Conservation (phyloP, 2,888 invertebrate species). For the Sturmia bella region DNA sequence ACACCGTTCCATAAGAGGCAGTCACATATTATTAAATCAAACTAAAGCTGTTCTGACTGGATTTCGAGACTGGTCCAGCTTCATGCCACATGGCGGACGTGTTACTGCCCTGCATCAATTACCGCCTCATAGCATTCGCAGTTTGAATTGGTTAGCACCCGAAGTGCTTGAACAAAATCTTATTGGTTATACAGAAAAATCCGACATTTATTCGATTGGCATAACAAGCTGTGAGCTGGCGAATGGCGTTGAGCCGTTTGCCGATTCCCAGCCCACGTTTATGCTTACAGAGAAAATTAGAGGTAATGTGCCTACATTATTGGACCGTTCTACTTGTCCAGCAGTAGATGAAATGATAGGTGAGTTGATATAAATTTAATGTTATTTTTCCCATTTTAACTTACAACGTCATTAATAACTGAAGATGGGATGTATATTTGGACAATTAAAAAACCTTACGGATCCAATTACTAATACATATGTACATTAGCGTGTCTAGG, state of each 20-base stretch:
- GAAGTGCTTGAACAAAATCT: conserved; percentile 95
- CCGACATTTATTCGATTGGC: conserved; percentile 95
- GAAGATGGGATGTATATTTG: too few relatives aligned
- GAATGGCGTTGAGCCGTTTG: conserved; percentile 94
- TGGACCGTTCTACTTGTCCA: conserved; percentile 89
- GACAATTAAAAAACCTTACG: too few relatives aligned
- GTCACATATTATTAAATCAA: conserved; percentile 90
- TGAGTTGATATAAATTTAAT: conserved; percentile 39
- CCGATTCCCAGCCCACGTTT: conserved; percentile 91
- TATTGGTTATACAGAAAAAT: conserved; percentile 92
- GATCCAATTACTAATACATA: too few relatives aligned
- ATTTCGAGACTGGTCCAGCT: conserved; percentile 89
- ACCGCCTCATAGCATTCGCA: conserved; percentile 85
- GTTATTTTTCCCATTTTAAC: not conserved
- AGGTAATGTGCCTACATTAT: conserved; percentile 88
- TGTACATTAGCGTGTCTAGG: too few relatives aligned
- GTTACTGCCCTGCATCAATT: conserved; percentile 88
- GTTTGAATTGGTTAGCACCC: conserved; percentile 95
- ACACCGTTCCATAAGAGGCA: conserved; percentile 92
- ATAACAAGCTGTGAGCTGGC: conserved; percentile 89
- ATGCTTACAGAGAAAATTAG: conserved; percentile 94
- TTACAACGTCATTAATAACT: too few relatives aligned
- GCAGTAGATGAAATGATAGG: conserved; percentile 81
- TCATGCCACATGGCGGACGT: conserved; percentile 88
- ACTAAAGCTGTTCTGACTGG: conserved; percentile 88